Base-by-base conservation (phyloP, 2,888 invertebrate genomes). In the Coenonympha arcania region DNA sequence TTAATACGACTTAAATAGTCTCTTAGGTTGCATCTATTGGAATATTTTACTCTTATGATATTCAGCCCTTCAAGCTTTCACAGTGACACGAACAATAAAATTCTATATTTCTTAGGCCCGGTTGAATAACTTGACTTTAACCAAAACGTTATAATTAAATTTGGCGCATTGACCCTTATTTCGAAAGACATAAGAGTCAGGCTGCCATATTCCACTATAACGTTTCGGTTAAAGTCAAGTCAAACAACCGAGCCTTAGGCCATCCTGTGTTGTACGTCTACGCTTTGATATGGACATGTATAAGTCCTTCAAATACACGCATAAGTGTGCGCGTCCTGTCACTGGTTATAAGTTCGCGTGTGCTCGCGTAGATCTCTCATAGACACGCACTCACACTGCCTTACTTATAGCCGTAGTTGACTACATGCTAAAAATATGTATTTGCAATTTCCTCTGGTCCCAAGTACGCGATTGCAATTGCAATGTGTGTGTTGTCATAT, bases 361-460 rank as follows among this genome's bases (percentile, higher is more conserved):
- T 73, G 48, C 60, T 64, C 58, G 68, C 63, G 57, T 69, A 70
- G 68, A 67, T 64, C 57, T 51, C 53, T 53, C 63, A 53, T 62
- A 53, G 37, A 52, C 1, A 30, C 20, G n/a, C 52, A 62, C 57
- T 60, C 46, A 41, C 19, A 19, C 52, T 50, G 53, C 24, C 52
- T 54, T 50, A 54, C 41, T 59, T 59, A 62, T 73, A 68, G 66
- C 64, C 64, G 61, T 63, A 66, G 64, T 66, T 52, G 50, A 56
- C 59, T 53, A 58, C 53, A 39, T 20, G 65, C 65, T 76, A 67
- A 73, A 73, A 71, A 72, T 73, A 69, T 76, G 67, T 63, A 69
- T 76, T 67, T 63, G 68, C 68, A 69, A 71, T 76, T 76, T 75
- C 70, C 75, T 72, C 70, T 73, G 56, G 61, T 61, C 56, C 62